Base-by-base conservation (phyloP, 2,888 invertebrate genomes). In the Scaptomyza flava region DNA sequence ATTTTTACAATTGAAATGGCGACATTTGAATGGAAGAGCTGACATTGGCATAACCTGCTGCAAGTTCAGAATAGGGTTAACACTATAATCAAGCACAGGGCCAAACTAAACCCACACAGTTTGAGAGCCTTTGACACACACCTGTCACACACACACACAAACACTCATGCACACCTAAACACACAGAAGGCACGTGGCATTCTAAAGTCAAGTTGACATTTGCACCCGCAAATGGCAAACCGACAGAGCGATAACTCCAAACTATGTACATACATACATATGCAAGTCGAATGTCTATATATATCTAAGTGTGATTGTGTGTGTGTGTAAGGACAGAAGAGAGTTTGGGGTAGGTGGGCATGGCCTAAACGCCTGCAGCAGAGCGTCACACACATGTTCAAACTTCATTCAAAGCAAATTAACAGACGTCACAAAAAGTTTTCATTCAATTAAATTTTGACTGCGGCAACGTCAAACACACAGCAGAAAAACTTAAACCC, bases 201-300 rank as follows among this genome's bases (percentile, higher is more conserved):
- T 63, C 79, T 34, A 80, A 78, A 88, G 88, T 82, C 86, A 86
- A 88, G 86, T 88, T 83, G 83, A 88, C 83, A 85, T 82, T 88
- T 88, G 68, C 83, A 82, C 80, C 88, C 86, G 36, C 83, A 82
- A 82, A 77, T 72, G 79, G 80, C 77, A 69, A 69, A 72, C 68
- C 77, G 66, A 77, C 62, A 52, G 59, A 54, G 63, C 57, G 65
- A 72, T 68, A 74, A 65, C 76, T 69, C 61, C 56, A 57, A 68
- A 79, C 79, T 81, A 57, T 67, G 47, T 58, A 59, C 42, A 45
- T 33, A 46, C 42, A 45, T 43, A 48, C 51, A 48, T 34, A 62
- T 61, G 58, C 65, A 62, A 51, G 9, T 57, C 30, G 23, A 23
- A 20, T 17, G 17, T 23, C 23, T 23, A 30, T 36, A 12, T 46